Percentiles rank a stretch among this genome's conserved stretches.
phyloP scores from a whole-genome alignment of 2,888 invertebrate genomes.

The Anthrax anthrax region DNA sequence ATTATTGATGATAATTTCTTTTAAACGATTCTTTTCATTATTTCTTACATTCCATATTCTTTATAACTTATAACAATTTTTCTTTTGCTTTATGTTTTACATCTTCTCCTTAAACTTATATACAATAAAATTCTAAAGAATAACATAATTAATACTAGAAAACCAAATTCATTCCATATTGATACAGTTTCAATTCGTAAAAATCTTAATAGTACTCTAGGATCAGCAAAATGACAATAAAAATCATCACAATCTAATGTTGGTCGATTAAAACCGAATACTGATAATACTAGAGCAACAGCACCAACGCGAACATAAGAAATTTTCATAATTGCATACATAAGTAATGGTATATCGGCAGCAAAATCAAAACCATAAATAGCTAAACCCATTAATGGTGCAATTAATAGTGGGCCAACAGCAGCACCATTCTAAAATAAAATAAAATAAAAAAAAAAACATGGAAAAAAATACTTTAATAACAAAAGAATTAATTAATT shows the following conservation, averaged over 20 bases:
- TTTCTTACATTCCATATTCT: too few species aligned
- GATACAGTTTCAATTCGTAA: conserved; percentile 43
- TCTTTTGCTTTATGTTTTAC: conserved; percentile 23
- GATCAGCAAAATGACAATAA: conserved; percentile 52
- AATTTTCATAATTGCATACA: conserved; percentile 48
- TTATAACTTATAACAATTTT: too few species aligned
- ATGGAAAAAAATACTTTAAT: neutral
- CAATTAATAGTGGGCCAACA: conserved; percentile 48
- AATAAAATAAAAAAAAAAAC: neutral
- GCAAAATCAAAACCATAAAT: conserved; percentile 60
- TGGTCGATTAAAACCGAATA: conserved; percentile 47
- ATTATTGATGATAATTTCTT: too few species aligned
- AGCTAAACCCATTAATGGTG: conserved; percentile 50
- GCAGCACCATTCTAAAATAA: conserved; percentile 49
- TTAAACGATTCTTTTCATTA: too few species aligned
- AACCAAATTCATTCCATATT: conserved; percentile 41
- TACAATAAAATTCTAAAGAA: conserved; percentile 43
- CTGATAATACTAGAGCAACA: conserved; percentile 44
- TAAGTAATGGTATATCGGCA: conserved; percentile 41
- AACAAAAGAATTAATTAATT: neutral
- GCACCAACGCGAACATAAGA: conserved; percentile 53
- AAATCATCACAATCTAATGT: conserved; percentile 43
- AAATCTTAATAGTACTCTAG: conserved; percentile 44
- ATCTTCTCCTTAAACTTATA: conserved; percentile 41
- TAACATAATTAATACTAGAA: conserved; percentile 39